These are phyloP conservation scores for Holacanthella duospinosa DNA, from an alignment of 2,888 invertebrate species.

Conservation along the genomic window DNA sequence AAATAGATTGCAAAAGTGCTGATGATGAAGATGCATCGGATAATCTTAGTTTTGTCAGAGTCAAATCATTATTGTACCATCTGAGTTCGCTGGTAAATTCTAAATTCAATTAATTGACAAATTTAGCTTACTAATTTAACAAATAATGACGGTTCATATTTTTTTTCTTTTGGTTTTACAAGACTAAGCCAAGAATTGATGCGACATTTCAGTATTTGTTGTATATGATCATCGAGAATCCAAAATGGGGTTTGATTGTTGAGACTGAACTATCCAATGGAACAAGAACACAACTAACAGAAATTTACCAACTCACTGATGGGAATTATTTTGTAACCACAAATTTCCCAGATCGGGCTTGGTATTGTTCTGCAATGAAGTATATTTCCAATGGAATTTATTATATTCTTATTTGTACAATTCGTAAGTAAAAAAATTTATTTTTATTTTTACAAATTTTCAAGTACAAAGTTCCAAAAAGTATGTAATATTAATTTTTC, in stretches of 20 bases:
- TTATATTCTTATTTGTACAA: background rate
- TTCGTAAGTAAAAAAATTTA: background rate
- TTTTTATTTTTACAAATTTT: too few species aligned
- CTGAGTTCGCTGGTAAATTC: slow-evolving; percentile 21
- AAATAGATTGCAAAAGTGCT: background rate
- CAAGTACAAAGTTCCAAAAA: background rate
- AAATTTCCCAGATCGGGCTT: background rate
- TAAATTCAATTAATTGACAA: background rate
- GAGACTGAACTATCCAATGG: slow-evolving; percentile 6
- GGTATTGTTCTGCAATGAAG: background rate
- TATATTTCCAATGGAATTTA: background rate
- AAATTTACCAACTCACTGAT: background rate
- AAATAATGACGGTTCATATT: background rate
- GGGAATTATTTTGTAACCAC: background rate
- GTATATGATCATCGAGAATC: slow-evolving; percentile 30
- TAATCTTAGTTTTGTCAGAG: slow-evolving; percentile 21
- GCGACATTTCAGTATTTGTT: slow-evolving; percentile 25
- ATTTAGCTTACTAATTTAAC: too few species aligned
- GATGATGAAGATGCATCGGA: slow-evolving; percentile 17
- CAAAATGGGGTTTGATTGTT: slow-evolving; percentile 23
- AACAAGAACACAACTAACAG: background rate
- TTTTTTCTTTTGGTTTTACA: background rate
- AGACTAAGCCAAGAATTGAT: slow-evolving; percentile 21
- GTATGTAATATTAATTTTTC: background rate
- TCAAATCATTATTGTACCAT: slow-evolving; percentile 22